Conservation (phyloP, 2,888 invertebrate genomes). For the Steromphala cineraria region DNA sequence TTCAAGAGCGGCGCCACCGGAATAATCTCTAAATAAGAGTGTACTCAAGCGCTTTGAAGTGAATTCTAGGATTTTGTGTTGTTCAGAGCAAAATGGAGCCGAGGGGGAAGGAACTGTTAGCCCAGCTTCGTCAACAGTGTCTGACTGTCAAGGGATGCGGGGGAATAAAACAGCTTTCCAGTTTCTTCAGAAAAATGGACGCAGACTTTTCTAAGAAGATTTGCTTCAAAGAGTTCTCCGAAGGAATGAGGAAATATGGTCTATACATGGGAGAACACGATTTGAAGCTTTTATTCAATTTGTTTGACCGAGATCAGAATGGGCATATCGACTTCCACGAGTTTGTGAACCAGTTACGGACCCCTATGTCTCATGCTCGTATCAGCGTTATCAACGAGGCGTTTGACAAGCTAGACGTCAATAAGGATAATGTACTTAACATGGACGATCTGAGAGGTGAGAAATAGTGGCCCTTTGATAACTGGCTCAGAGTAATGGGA, state of each 20-base stretch:
- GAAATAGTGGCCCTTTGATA: constrained; percentile 15
- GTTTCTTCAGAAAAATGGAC: constrained; percentile 66
- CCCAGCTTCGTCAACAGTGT: constrained; percentile 50
- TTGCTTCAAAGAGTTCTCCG: constrained; percentile 60
- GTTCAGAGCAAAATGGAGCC: not conserved
- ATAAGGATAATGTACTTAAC: constrained; percentile 60
- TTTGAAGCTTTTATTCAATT: constrained; percentile 54
- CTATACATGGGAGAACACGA: constrained; percentile 56
- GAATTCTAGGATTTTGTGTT: not conserved
- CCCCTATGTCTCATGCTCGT: constrained; percentile 57
- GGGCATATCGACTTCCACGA: constrained; percentile 67
- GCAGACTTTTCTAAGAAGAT: constrained; percentile 64
- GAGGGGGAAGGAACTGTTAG: constrained; percentile 43
- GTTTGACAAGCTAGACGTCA: constrained; percentile 67
- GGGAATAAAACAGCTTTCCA: constrained; percentile 61
- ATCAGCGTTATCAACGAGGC: constrained; percentile 64
- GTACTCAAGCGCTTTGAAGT: not conserved
- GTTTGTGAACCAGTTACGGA: constrained; percentile 61
- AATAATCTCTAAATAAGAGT: no score
- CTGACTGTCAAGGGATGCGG: constrained; percentile 51
- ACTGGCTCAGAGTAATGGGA: no score
- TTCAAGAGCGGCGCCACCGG: no score
- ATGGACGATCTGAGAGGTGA: constrained; percentile 69
- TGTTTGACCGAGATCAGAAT: constrained; percentile 65
- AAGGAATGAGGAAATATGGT: constrained; percentile 57